Conservation (phyloP, 2,888 invertebrate genomes). For the Stenurella melanura region DNA sequence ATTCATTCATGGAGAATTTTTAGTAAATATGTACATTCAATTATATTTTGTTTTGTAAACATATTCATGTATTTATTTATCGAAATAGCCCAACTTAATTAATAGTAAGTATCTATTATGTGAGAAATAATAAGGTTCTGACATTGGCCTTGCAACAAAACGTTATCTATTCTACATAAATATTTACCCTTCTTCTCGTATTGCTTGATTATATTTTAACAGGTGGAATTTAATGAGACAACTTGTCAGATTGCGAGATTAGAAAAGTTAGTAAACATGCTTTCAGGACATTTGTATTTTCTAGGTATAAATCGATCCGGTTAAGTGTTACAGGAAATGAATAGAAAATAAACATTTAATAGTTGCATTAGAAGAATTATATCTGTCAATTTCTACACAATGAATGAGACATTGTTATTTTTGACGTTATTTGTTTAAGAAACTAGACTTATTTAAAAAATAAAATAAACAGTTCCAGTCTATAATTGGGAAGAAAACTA, state of each 20-base stretch:
- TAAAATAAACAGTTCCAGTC: no score
- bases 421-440: no score
- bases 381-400: neutral
- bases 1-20: no score
- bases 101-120: no score
- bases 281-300: neutral
- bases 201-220: constrained; percentile 24
- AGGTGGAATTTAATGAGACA: constrained; percentile 21
- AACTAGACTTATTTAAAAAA: no score
- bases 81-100: no score
- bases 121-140: neutral
- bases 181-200: constrained; percentile 18
- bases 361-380: neutral
- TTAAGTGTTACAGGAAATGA: neutral
- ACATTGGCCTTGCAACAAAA: constrained; percentile 14
- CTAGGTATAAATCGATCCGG: neutral
- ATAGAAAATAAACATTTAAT: neutral
- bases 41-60: no score
- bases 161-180: constrained; percentile 16
- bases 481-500: no score
- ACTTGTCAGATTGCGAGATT: constrained; percentile 12
- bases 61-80: no score
- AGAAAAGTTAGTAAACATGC: neutral
- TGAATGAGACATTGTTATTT: no score
- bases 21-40: no score